Conservation (phyloP, 1,140 invertebrate genomes). For the Propsilocerus akamusi region DNA sequence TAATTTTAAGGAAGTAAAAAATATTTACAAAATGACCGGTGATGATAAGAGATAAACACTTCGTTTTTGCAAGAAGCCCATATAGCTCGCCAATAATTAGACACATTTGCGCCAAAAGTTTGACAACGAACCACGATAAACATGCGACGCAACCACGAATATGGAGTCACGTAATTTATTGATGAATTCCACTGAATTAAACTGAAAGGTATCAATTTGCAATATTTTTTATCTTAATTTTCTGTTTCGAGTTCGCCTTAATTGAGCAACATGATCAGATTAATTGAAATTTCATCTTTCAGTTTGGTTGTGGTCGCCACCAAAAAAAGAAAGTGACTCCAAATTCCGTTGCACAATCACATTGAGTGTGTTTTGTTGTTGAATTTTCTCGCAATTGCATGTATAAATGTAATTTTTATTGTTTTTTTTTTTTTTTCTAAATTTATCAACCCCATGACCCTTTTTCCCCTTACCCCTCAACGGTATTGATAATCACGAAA, state of each 20-base stretch:
- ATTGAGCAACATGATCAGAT: no score
- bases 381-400: slow-evolving; percentile 1
- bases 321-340: no score
- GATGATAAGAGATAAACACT: slow-evolving; percentile 14
- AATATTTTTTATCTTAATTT: neutral
- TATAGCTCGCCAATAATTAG: slow-evolving; percentile 24
- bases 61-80: slow-evolving; percentile 28
- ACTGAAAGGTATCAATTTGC: neutral
- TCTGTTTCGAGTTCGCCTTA: no score
- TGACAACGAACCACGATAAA: neutral
- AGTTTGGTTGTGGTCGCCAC: no score
- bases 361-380: neutral
- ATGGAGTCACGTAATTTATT: no score
- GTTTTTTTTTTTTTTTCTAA: neutral
- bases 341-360: no score
- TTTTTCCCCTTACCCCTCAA: neutral
- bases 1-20: neutral
- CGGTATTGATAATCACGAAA: neutral
- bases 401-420: neutral
- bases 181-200: no score
- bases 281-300: no score
- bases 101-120: slow-evolving; percentile 3
- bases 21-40: neutral
- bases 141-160: no score
- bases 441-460: no score